Evolutionary conservation across 2,888 invertebrate genomes (phyloP).

Genomic region (Aspidiotus rigidus): DNA sequence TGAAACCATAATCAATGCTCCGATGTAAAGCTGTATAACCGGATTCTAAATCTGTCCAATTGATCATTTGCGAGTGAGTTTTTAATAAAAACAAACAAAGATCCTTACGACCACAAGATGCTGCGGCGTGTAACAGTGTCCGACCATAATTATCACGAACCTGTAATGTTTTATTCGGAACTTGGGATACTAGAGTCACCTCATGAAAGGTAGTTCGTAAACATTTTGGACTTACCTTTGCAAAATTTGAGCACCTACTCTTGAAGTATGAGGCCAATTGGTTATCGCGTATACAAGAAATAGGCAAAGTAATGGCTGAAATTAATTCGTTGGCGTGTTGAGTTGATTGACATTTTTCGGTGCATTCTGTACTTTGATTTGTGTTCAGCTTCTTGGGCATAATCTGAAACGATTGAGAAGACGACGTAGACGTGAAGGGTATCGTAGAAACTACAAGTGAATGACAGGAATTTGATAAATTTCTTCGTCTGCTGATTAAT

Average conservation of each 20-base stretch:
- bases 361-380: conserved; percentile 29
- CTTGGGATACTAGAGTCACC: too few relatives aligned
- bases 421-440: too few relatives aligned
- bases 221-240: conserved; percentile 34
- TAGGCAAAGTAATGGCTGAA: conserved; percentile 35
- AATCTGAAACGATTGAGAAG: background rate
- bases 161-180: background rate
- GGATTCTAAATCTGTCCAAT: conserved; percentile 59
- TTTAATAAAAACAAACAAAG: conserved; percentile 66
- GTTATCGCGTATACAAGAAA: conserved; percentile 34
- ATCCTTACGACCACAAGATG: conserved; percentile 59
- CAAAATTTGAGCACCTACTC: conserved; percentile 35
- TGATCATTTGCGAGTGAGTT: conserved; percentile 53
- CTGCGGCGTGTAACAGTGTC: conserved; percentile 68
- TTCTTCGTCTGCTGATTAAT: too few relatives aligned
- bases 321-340: conserved; percentile 31
- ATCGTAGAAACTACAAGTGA: too few relatives aligned
- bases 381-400: conserved; percentile 16
- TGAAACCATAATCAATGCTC: conserved; percentile 72
- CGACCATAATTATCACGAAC: conserved; percentile 48
- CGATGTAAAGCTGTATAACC: conserved; percentile 73
- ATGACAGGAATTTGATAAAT: too few relatives aligned
- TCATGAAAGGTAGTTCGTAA: background rate
- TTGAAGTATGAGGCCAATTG: conserved; percentile 37
- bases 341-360: conserved; percentile 33